Evolutionary conservation across 2,888 invertebrate species (phyloP).

Genomic region (Apamea monoglypha): DNA sequence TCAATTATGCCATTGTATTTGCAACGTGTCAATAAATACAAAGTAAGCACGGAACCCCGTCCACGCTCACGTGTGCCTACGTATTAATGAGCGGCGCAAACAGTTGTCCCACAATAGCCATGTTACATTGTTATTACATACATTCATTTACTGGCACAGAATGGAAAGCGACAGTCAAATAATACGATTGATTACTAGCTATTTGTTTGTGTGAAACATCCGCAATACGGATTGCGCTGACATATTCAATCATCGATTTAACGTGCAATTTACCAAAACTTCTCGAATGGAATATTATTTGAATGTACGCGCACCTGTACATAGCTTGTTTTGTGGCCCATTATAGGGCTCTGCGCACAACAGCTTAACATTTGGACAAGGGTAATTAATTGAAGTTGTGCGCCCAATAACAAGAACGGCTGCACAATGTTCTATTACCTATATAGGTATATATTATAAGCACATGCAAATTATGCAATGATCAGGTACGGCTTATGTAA

Average conservation of each 20-base stretch:
- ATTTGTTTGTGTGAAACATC: conserved; percentile 80
- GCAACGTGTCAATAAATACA: conserved; percentile 45
- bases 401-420: conserved; percentile 67
- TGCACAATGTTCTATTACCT: conserved; percentile 54
- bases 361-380: conserved; percentile 80
- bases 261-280: conserved; percentile 77
- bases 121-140: conserved; percentile 69
- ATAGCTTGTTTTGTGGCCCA: conserved; percentile 59
- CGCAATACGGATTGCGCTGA: conserved; percentile 76
- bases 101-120: conserved; percentile 60
- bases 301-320: conserved; percentile 58
- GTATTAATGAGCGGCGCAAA: conserved; percentile 49
- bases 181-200: conserved; percentile 81
- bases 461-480: conserved; percentile 61
- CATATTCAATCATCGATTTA: conserved; percentile 82
- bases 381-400: conserved; percentile 81
- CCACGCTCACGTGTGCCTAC: conserved; percentile 16
- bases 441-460: not conserved
- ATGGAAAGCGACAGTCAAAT: conserved; percentile 73
- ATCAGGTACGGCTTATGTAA: conserved; percentile 59
- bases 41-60: conserved; percentile 28
- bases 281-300: conserved; percentile 66
- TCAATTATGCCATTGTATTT: conserved; percentile 44
- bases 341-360: conserved; percentile 71
- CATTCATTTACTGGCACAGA: conserved; percentile 69